Evolutionary conservation across 2,888 invertebrate genomes (phyloP).

Genomic region (Phyllotreta cruciferae): DNA sequence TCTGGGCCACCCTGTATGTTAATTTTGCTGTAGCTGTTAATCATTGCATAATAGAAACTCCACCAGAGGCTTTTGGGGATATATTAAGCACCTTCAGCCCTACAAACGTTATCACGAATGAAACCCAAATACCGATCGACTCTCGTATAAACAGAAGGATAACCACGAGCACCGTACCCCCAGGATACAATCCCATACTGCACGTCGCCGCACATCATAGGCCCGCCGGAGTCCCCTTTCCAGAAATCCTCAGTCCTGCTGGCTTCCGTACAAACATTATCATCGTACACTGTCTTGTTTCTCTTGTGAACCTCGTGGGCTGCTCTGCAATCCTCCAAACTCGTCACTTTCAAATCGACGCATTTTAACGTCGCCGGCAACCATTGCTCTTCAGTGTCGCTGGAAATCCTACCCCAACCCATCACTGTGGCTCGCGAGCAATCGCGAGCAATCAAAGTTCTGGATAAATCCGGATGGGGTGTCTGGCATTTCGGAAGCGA

Average conservation of each 20-base stretch:
- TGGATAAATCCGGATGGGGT: neutral
- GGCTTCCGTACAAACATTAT: constrained; percentile 3
- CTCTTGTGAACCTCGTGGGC: neutral
- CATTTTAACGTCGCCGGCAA: constrained; percentile 3
- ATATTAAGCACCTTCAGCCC: constrained; percentile 6
- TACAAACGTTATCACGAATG: constrained; percentile 7
- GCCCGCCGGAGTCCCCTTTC: constrained; percentile 14
- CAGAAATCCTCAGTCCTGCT: constrained; percentile 3
- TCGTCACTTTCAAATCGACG: neutral
- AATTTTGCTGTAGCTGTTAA: neutral
- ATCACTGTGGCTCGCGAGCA: constrained; percentile 1
- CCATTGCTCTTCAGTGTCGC: neutral
- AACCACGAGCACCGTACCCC: constrained; percentile 13
- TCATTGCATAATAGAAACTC: neutral
- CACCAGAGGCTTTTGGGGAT: too few relatives aligned
- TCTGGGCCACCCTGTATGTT: too few relatives aligned
- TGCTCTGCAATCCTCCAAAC: neutral
- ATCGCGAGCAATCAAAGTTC: neutral
- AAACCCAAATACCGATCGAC: constrained; percentile 8
- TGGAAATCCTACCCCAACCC: constrained; percentile 10
- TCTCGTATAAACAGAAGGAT: constrained; percentile 9
- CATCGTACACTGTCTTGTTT: neutral
- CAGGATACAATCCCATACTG: constrained; percentile 13
- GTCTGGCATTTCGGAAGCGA: neutral
- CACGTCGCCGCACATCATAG: constrained; percentile 3